Conservation (phyloP, 2,113 vertebrate species). For the Platichthys stellatus region DNA sequence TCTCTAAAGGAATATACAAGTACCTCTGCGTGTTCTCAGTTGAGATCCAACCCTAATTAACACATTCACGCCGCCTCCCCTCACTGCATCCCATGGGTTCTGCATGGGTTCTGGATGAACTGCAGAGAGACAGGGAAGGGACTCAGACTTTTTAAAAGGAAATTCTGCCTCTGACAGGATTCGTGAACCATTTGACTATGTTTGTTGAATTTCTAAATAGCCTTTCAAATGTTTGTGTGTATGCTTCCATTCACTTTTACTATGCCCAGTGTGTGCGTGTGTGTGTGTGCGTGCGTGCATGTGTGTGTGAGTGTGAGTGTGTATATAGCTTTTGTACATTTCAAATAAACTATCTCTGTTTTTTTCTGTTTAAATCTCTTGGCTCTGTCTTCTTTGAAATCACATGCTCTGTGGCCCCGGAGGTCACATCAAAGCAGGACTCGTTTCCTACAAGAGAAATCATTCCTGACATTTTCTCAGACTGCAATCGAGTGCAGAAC, state of each 20-base stretch:
- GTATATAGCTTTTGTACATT: conserved; percentile 98
- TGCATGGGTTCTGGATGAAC: conserved; percentile 61
- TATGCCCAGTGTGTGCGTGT: conserved; percentile 78
- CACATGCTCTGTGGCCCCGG: conserved; percentile 21
- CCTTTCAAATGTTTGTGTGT: conserved; percentile 68
- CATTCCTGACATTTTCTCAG: conserved; percentile 10
- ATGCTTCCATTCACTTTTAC: conserved; percentile 60
- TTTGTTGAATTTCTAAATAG: conserved; percentile 70
- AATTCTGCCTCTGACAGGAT: conserved; percentile 55
- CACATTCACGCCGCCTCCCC: conserved; percentile 50
- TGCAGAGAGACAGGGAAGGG: conserved; percentile 60
- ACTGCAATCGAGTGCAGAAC: not conserved
- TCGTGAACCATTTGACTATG: conserved; percentile 57
- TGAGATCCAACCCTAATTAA: conserved; percentile 75
- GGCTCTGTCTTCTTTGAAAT: conserved; percentile 63
- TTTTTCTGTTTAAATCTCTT: conserved; percentile 69
- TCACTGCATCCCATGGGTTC: conserved; percentile 42
- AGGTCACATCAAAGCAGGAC: conserved; percentile 45
- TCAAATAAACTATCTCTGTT: conserved; percentile 88
- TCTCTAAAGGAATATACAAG: conserved; percentile 82
- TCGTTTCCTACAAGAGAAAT: conserved; percentile 20
- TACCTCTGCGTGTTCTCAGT: conserved; percentile 73
- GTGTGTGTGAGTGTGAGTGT: conserved; percentile 86
- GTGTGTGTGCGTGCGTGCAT: conserved; percentile 52
- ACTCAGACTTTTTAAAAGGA: conserved; percentile 63